Evolutionary conservation across 2,113 vertebrate genomes (phyloP), one percentile per base, ranked within the genome.

Genomic region (Xerus inauris): DNA sequence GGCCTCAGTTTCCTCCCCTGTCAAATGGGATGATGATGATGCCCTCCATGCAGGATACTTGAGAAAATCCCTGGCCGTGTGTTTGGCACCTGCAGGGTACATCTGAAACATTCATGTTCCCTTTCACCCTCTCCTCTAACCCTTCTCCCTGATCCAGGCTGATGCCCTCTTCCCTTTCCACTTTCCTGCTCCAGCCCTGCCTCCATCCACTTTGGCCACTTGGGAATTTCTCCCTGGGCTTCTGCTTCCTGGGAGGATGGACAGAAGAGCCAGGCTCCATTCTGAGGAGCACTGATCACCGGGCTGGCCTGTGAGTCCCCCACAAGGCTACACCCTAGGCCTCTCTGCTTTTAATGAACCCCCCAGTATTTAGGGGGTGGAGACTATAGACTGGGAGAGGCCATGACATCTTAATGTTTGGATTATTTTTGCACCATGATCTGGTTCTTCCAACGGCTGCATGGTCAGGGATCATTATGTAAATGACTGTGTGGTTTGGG

Each of bases 271-370:
- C 76, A 49, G 26, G 40, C 47, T 90, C 51, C 16, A 42, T 51
- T 7, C 62, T n/a, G 54, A 69, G 42, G 87, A 88, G 28, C 45
- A 32, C 20, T 30, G 76, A 59, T n/a, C 38, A 26, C 28, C 20
- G 32, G 30, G 35, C 45, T 73, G 87, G 69, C 59, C 91, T n/a
- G 87, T 54, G 79, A 40, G 40, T 80, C 19, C 38, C 77, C 42
- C n/a, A 47, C 2, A 45, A 76, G 69, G 72, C 57, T 59, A 76
- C 51, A 40, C 57, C 45, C 84, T 64, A 19, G 38, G 49, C 16
- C 30, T 81, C 71, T 90, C 45, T 32, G 69, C 42, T 77, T 90
- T 90, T 71, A 42, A 22, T 77, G 94, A 94, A 95, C 59, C 40
- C n/a, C n/a, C 22, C 32, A 64, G 85, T 51, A 89, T 49, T 10